Conservation (phyloP, 2,113 vertebrate genomes). For the Stomatorhinus ivindoensis region DNA sequence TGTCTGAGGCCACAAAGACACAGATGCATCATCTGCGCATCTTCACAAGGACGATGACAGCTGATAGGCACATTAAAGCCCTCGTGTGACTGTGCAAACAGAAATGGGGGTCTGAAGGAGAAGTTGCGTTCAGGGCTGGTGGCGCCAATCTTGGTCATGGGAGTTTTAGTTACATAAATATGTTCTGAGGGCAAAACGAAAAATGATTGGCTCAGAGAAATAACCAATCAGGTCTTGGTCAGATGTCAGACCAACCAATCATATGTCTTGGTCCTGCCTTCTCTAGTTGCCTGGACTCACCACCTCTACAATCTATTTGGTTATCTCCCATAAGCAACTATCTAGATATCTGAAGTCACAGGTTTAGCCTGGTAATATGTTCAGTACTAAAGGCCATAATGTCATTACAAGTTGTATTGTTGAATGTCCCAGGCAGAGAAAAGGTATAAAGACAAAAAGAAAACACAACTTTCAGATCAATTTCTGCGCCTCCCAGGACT, state of each 20-base stretch:
- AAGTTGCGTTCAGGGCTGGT: not conserved
- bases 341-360: not conserved
- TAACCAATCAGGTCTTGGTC: too few species aligned
- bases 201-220: too few species aligned
- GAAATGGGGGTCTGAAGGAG: not conserved
- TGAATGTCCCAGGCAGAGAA: not conserved
- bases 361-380: not conserved
- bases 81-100: not conserved
- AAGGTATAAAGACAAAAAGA: not conserved
- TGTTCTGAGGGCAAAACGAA: too few species aligned
- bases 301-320: too few species aligned
- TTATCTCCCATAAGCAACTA: not conserved
- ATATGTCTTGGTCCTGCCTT: not conserved
- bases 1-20: not conserved
- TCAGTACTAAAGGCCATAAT: not conserved
- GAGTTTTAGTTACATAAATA: too few species aligned
- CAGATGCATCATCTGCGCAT: not conserved
- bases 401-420: not conserved
- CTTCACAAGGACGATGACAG: not conserved
- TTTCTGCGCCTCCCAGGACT: not conserved
- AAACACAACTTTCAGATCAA: not conserved
- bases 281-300: too few species aligned
- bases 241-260: too few species aligned
- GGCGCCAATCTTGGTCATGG: too few species aligned
- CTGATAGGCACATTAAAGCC: not conserved